A percentile compares a stretch with the other conserved stretches of the same genome.
Evolutionary conservation across 2,888 invertebrate species (phyloP).

Genomic region (Teleogryllus oceanicus): DNA sequence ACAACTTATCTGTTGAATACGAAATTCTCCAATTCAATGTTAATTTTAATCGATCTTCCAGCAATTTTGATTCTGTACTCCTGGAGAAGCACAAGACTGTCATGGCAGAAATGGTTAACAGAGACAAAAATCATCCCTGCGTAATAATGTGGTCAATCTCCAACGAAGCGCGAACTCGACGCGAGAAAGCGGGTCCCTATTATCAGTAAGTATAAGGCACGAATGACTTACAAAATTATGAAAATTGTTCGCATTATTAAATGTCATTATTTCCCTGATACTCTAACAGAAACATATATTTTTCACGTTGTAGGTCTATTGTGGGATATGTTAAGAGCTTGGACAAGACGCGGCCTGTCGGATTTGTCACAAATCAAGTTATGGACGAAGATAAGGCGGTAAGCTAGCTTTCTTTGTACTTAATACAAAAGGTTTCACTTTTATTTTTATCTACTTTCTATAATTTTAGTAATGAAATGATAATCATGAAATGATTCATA

Average conservation of each 20-base stretch:
- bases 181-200: slow-evolving; percentile 49
- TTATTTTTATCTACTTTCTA: no score
- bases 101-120: slow-evolving; percentile 53
- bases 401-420: slow-evolving; percentile 34
- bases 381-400: slow-evolving; percentile 46
- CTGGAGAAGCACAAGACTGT: slow-evolving; percentile 52
- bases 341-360: slow-evolving; percentile 52
- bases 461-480: no score
- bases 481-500: no score
- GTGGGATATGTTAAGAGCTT: slow-evolving; percentile 46
- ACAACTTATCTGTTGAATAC: no score
- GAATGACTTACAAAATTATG: no score
- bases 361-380: slow-evolving; percentile 46
- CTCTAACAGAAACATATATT: neutral
- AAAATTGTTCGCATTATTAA: no score
- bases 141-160: slow-evolving; percentile 62
- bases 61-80: slow-evolving; percentile 46
- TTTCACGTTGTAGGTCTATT: slow-evolving; percentile 44
- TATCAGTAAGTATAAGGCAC: slow-evolving; percentile 47
- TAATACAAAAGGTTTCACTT: no score
- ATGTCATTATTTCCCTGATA: no score
- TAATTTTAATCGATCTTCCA: slow-evolving; percentile 35
- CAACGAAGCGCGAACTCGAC: slow-evolving; percentile 55
- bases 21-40: no score
- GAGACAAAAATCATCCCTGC: slow-evolving; percentile 59